A percentile compares a stretch with the other conserved stretches of the same genome.
phyloP scores from a whole-genome alignment of 2,888 invertebrate genomes.

The Ypsolopha sequella region DNA sequence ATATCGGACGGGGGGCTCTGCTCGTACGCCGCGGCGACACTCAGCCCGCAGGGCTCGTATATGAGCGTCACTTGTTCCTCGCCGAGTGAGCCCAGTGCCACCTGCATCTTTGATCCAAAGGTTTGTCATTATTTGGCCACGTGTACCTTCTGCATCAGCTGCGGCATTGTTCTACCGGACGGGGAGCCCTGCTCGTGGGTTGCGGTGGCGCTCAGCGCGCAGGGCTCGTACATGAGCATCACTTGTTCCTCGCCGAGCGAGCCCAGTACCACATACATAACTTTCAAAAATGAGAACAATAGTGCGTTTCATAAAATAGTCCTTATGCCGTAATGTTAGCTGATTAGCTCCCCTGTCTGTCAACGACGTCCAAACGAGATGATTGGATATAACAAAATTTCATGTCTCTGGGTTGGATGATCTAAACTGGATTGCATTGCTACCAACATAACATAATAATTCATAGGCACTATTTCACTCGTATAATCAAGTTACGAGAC shows the following conservation, averaged over 20 bases:
- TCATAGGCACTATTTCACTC: too few relatives aligned
- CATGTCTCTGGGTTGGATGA: too few relatives aligned
- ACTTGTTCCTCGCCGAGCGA: constrained; percentile 80
- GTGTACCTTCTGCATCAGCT: constrained; percentile 76
- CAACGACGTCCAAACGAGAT: too few relatives aligned
- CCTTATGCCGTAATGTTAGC: too few relatives aligned
- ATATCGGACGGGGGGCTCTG: constrained; percentile 73
- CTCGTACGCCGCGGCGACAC: constrained; percentile 70
- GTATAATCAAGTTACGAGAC: too few relatives aligned
- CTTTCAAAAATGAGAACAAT: too few relatives aligned
- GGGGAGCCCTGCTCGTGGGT: constrained; percentile 73
- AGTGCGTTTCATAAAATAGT: too few relatives aligned
- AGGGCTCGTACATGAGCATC: constrained; percentile 75
- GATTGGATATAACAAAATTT: too few relatives aligned
- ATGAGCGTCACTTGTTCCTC: constrained; percentile 80
- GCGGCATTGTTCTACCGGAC: constrained; percentile 68
- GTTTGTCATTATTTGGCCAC: constrained; percentile 16
- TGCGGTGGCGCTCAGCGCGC: constrained; percentile 72
- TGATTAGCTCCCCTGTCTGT: too few relatives aligned
- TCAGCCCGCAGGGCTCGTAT: constrained; percentile 74
- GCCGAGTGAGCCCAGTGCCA: constrained; percentile 73
- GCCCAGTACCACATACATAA: constrained; percentile 70
- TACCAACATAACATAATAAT: too few relatives aligned
- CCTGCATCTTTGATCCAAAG: constrained; percentile 61
- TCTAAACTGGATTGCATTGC: too few relatives aligned